These are phyloP conservation scores for Thyatira batis DNA, from an alignment of 2,888 invertebrate genomes.

Conservation along the genomic window DNA sequence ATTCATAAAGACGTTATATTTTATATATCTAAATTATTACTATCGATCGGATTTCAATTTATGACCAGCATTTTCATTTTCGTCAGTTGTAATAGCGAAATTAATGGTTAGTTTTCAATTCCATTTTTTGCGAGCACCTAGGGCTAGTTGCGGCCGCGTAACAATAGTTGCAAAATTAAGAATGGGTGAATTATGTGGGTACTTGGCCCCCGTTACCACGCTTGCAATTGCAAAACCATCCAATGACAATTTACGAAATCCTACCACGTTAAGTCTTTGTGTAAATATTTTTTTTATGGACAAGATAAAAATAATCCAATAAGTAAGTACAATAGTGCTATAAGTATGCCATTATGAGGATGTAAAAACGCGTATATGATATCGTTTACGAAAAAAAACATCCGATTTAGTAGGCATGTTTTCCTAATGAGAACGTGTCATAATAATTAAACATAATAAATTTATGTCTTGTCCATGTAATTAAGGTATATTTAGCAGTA, in stretches of 20 bases:
- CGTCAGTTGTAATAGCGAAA: too few relatives aligned
- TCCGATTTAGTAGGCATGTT: conserved; percentile 10
- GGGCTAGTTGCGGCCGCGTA: neutral
- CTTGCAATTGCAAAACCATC: neutral
- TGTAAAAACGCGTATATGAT: neutral
- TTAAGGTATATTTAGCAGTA: conserved; percentile 37
- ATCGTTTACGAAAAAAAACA: neutral
- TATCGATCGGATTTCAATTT: too few relatives aligned
- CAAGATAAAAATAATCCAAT: neutral
- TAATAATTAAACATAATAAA: conserved; percentile 40
- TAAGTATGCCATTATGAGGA: neutral
- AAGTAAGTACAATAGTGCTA: neutral
- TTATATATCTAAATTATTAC: too few relatives aligned
- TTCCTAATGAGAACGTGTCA: conserved; percentile 25
- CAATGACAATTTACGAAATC: neutral
- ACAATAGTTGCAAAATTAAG: neutral
- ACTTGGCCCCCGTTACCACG: neutral
- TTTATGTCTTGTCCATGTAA: conserved; percentile 29
- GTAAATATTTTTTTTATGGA: neutral
- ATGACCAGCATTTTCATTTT: too few relatives aligned
- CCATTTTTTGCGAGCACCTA: neutral
- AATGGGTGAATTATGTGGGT: neutral
- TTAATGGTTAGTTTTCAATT: too few relatives aligned
- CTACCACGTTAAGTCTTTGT: neutral
- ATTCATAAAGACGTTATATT: too few relatives aligned